Evolutionary conservation across 2,888 invertebrate species (phyloP).

Genomic region (Anarsia innoxiella): DNA sequence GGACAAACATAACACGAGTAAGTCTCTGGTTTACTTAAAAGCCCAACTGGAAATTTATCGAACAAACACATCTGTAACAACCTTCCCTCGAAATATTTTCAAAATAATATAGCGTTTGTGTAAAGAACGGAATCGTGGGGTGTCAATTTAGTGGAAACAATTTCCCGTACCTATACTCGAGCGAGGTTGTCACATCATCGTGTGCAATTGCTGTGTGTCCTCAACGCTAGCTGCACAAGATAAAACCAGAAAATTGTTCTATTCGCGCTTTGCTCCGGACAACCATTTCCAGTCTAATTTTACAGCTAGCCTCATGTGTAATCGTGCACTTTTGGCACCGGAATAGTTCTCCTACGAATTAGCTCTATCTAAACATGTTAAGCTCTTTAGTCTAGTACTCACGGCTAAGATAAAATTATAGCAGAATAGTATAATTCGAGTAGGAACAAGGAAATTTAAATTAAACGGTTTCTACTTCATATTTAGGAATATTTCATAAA

Average conservation of each 20-base stretch:
- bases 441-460: too few species aligned
- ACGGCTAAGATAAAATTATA: too few species aligned
- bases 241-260: constrained; percentile 17
- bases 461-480: too few species aligned
- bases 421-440: too few species aligned
- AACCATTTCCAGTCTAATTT: constrained; percentile 1
- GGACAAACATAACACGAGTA: constrained; percentile 8
- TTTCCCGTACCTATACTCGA: constrained; percentile 26
- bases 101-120: constrained; percentile 12
- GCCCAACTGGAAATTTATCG: constrained; percentile 15
- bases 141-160: constrained; percentile 31
- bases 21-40: constrained; percentile 9
- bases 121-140: constrained; percentile 23
- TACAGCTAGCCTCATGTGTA: not conserved
- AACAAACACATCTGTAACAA: constrained; percentile 20
- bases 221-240: constrained; percentile 17
- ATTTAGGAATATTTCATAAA: too few species aligned
- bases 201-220: constrained; percentile 27
- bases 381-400: too few species aligned
- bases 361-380: too few species aligned
- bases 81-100: constrained; percentile 19
- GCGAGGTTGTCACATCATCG: constrained; percentile 29
- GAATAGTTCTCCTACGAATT: not conserved
- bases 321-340: not conserved
- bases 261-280: not conserved